Evolutionary conservation across 2,888 invertebrate genomes (phyloP), one percentile per base, ranked within the genome.

Genomic region (Nomada goodeniana): DNA sequence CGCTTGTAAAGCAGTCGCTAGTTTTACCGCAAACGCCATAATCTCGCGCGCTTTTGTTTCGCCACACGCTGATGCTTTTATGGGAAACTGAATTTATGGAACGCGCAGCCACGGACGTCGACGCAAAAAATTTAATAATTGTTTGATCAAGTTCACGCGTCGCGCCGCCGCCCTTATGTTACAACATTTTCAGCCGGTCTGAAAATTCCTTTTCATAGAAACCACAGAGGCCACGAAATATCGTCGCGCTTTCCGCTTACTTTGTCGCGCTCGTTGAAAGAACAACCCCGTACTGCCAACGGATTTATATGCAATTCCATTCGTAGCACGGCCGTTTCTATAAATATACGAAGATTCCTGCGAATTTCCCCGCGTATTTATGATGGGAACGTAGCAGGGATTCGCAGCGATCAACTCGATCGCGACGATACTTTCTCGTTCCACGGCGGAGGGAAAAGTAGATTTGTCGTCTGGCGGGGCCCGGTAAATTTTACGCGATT

Each of bases 331-430:
- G 23, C 76, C 79, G 61, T 82, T 82, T 75, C 85, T 80, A 80
- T 82, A 85, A 87, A 87, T 87, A 82, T 80, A 83, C 52, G 64
- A 67, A 69, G 72, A 29, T 65, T 57, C 18, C 60, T 20, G 20
- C 47, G 60, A 65, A 68, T 74, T 80, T 80, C 60, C 15, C 23
- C n/a, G 29, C 57, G 65, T 87, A 87, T 86, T 87, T 87, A 87
- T 87, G 87, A 77, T 73, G 57, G 15, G 77, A 70, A 80, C 85
- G 82, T 71, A 80, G 64, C 26, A 15, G 57, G 85, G 82, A 82
- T 87, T 78, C 82, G 69, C 68, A 87, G 67, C 69, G 75, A 69
- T 79, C 72, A 69, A 81, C 73, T 79, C 72, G 42, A 67, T 55
- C 20, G 63, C 29, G 65, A 3, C 68, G 71, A 86, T 84, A 76